Conservation (phyloP, 2,797 vertebrate genomes). For the Odontamblyopus lacepedii region DNA sequence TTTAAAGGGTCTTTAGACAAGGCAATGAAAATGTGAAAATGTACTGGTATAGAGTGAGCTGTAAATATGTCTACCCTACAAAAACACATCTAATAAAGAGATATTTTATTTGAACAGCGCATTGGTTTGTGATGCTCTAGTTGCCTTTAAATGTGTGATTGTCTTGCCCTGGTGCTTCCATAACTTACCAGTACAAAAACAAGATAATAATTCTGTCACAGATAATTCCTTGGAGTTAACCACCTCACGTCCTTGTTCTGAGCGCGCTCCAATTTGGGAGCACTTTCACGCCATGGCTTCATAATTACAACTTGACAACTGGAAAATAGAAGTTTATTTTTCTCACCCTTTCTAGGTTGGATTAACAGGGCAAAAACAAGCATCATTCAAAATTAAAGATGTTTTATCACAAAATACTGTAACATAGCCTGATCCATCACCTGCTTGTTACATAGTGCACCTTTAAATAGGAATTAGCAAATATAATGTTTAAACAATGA, state of each 20-base stretch:
- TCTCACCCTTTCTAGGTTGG: conserved; percentile 20
- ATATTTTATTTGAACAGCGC: background rate
- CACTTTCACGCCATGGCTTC: conserved; percentile 8
- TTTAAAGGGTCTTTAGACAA: background rate
- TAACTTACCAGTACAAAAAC: conserved; percentile 5
- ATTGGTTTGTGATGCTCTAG: background rate
- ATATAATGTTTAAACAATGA: no score
- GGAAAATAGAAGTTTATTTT: conserved; percentile 16
- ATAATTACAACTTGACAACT: conserved; percentile 18
- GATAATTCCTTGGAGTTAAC: conserved; percentile 9
- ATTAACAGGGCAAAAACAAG: conserved; percentile 28
- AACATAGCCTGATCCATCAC: no score
- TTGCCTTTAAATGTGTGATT: background rate
- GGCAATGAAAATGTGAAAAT: background rate
- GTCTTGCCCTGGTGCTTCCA: background rate
- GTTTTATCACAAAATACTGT: no score
- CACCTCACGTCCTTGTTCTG: conserved; percentile 20
- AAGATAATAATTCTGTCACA: conserved; percentile 10
- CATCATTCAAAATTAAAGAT: conserved; percentile 10
- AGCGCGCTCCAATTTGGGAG: conserved; percentile 17
- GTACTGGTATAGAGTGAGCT: background rate
- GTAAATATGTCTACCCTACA: background rate
- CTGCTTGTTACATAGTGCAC: background rate
- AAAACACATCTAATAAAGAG: background rate
- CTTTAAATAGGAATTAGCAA: conserved; percentile 17